These are phyloP conservation scores for Psilopsiagon aurifrons DNA, from an alignment of 2,113 vertebrate species.

Conservation along the genomic window DNA sequence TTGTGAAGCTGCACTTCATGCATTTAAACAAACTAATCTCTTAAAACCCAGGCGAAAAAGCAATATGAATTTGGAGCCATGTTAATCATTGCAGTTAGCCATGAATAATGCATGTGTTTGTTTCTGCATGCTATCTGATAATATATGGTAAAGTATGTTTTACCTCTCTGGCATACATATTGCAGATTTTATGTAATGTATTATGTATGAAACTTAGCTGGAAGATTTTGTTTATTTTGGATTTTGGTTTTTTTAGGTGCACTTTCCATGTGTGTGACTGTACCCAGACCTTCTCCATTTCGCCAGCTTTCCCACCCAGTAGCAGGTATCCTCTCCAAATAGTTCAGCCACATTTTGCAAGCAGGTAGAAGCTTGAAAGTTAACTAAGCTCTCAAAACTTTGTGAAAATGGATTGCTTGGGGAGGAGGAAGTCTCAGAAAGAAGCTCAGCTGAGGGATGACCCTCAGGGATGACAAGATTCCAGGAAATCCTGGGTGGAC, in stretches of 20 bases:
- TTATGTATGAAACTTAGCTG: neutral
- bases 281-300: neutral
- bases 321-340: neutral
- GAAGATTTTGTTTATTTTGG: neutral
- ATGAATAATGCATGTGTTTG: slow-evolving; percentile 67
- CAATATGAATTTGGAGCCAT: slow-evolving; percentile 4
- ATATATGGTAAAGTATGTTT: slow-evolving; percentile 14
- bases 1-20: slow-evolving; percentile 7
- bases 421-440: neutral
- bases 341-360: neutral
- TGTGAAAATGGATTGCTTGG: neutral
- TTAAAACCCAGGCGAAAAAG: slow-evolving; percentile 13
- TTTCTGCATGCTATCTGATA: slow-evolving; percentile 37
- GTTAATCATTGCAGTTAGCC: slow-evolving; percentile 43
- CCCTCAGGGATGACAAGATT: neutral
- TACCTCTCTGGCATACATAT: neutral
- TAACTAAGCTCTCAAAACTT: neutral
- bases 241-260: neutral
- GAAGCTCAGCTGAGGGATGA: neutral
- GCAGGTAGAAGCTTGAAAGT: neutral
- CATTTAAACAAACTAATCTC: slow-evolving; percentile 50
- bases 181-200: neutral
- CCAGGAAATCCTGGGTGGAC: neutral
- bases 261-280: neutral
- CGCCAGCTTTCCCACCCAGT: neutral